phyloP scores from a whole-genome alignment of 2,797 vertebrate genomes.

The Micromesistius poutassou region DNA sequence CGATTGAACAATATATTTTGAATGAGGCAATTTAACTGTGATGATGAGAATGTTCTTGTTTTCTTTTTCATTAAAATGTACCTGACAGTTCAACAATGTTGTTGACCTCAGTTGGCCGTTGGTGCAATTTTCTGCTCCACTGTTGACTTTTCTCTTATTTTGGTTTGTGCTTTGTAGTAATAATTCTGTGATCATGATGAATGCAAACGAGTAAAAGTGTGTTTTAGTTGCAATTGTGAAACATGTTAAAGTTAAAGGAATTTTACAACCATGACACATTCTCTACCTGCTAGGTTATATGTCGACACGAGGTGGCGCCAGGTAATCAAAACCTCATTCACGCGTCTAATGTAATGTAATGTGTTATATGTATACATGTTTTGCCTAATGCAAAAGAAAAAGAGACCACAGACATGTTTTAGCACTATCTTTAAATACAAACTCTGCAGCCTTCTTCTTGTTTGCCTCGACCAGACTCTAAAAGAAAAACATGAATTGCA shows the following conservation, averaged over 20 bases:
- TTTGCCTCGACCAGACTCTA: neutral
- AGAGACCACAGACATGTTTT: neutral
- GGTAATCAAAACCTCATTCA: neutral
- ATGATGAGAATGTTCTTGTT: neutral
- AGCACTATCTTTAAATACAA: neutral
- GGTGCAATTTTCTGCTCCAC: neutral
- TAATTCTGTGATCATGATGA: neutral
- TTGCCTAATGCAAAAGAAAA: neutral
- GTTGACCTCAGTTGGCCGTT: neutral
- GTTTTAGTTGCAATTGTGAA: neutral
- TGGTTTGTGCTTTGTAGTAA: neutral
- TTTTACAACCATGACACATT: neutral
- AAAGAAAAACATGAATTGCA: too few relatives aligned
- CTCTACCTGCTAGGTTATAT: neutral
- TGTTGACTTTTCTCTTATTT: neutral
- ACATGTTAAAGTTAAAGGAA: neutral
- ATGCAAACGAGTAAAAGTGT: neutral
- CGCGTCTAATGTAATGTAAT: neutral
- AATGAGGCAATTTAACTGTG: neutral
- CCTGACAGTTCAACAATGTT: neutral
- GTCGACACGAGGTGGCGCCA: constrained; percentile 22
- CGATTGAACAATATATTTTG: too few relatives aligned
- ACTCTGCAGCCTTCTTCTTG: neutral
- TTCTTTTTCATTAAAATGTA: neutral
- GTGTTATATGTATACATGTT: neutral